Base-by-base conservation (phyloP, 2,113 vertebrate species). In the Sigmodon hispidus region DNA sequence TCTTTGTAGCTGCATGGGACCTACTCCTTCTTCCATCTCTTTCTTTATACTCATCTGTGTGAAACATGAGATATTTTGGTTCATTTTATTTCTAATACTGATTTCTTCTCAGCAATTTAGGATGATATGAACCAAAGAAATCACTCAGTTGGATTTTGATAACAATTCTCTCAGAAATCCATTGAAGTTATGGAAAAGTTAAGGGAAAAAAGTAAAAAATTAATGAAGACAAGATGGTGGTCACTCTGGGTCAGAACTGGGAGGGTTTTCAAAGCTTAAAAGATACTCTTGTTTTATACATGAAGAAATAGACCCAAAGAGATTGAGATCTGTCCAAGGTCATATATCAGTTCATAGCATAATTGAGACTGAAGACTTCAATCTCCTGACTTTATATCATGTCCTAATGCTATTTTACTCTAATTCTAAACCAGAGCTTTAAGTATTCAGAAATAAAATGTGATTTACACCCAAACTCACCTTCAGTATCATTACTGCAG, bases 121-220 rank as follows among this genome's bases (percentile, higher is more conserved):
- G 22, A 95, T 92, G 26, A 8, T 80, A 89, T 6, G 50, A 91
- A 17, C 43, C 72, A 89, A 93, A 94, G 19, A 83, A 83, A 90
- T 81, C 24, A 17, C 21, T 81, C 21, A 7, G 57, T 75, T 81
- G 9, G 29, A 50, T 72, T 40, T 92, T 92, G 92, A 29, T 92
- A 86, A 11, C 12, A 89, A 70, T 50, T 92, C 43, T 21, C 24
- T 92, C 86, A 89, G 59, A 86, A 95, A 89, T 63, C 36, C 29
- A 52, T 40, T 87, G 77, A 90, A 89, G 29, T 5, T 55, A 50
- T 34, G 34, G 69, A 89, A 11, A 36, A 19, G 79, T 45, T 95
- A 87, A 90, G 87, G 89, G 29, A 22, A 77, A 77, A 93, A 16
- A 52, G 11, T n/a, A 52, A 93, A 93, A 19, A 87, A 79, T 59